Conservation (phyloP, 2,113 vertebrate species). For the Ceyx margarethae region DNA sequence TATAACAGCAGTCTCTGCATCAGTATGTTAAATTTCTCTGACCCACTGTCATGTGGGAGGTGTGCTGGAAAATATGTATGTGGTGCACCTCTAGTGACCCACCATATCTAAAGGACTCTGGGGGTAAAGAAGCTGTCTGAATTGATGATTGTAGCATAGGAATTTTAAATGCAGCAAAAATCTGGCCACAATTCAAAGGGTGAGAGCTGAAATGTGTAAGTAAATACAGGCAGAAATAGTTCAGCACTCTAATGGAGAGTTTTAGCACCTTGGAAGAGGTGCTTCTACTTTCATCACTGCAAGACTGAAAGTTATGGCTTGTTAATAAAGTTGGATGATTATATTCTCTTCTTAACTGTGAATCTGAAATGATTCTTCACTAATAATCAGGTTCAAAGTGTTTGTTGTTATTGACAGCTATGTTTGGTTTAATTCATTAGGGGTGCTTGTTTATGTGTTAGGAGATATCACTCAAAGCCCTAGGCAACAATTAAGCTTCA, state of each 20-base stretch:
- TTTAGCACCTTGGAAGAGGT: neutral
- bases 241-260: neutral
- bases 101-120: neutral
- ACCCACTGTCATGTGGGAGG: neutral
- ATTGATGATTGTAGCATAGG: neutral
- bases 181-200: neutral
- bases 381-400: neutral
- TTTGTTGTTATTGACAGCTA: neutral
- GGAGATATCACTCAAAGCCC: neutral
- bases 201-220: neutral
- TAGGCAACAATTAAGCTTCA: neutral
- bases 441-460: neutral
- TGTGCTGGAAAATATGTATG: neutral
- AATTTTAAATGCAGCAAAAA: neutral
- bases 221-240: neutral
- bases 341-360: neutral
- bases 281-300: neutral
- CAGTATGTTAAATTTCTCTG: neutral
- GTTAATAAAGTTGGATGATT: neutral
- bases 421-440: constrained; percentile 27
- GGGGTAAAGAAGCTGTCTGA: neutral
- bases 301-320: neutral
- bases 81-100: neutral
- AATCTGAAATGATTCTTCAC: neutral
- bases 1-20: neutral